Evolutionary conservation across 2,113 vertebrate species (phyloP).

Genomic region (Alethe castanea): DNA sequence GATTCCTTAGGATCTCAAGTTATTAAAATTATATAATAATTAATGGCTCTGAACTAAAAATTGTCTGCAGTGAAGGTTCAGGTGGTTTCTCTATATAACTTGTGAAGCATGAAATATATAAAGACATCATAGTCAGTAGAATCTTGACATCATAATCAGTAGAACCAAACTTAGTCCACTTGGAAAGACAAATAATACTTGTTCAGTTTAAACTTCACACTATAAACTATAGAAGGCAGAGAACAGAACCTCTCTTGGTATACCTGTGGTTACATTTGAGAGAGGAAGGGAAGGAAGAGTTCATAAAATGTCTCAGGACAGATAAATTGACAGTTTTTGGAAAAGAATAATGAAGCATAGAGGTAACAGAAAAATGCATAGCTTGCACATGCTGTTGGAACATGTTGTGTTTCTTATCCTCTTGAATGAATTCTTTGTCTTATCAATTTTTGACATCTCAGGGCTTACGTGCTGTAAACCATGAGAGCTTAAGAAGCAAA

Average conservation of each 20-base stretch:
- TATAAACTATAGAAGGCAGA: not conserved
- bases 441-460: not conserved
- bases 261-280: not conserved
- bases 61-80: not conserved
- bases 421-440: not conserved
- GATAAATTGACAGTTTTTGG: not conserved
- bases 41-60: not conserved
- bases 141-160: not conserved
- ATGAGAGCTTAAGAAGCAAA: not conserved
- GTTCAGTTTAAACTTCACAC: not conserved
- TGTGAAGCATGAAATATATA: not conserved
- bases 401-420: not conserved
- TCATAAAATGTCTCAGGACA: not conserved
- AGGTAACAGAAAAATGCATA: not conserved
- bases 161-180: not conserved
- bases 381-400: not conserved
- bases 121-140: not conserved
- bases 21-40: not conserved
- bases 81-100: not conserved
- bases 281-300: not conserved
- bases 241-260: not conserved
- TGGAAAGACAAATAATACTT: not conserved
- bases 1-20: not conserved
- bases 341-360: not conserved
- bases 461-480: not conserved